Percentiles rank a stretch among this genome's conserved stretches.
These are phyloP conservation scores for Alloscopus bannaensis DNA, from an alignment of 2,888 invertebrate species.

Conservation along the genomic window DNA sequence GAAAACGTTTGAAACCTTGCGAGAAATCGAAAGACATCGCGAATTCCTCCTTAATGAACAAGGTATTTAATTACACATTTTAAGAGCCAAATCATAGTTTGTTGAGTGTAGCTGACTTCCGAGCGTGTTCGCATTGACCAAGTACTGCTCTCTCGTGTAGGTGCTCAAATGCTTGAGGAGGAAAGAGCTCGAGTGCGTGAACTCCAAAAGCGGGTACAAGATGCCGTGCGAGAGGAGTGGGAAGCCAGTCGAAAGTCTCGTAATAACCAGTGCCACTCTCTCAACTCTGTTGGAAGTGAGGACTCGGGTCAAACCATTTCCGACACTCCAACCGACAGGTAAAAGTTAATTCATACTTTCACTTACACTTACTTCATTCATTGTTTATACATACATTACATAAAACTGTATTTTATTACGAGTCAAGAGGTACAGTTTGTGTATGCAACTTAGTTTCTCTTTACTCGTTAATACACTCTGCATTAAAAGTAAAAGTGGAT, in stretches of 20 bases:
- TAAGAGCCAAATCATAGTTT: too few relatives aligned
- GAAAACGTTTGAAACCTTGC: slow-evolving; percentile 89
- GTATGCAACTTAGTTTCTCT: too few relatives aligned
- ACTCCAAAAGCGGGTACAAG: slow-evolving; percentile 89
- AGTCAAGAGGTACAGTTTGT: too few relatives aligned
- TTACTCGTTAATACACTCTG: too few relatives aligned
- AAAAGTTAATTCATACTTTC: slow-evolving; percentile 50
- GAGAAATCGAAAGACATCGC: slow-evolving; percentile 92
- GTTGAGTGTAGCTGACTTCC: slow-evolving; percentile 9
- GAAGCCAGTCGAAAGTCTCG: slow-evolving; percentile 80
- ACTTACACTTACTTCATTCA: slow-evolving; percentile 23
- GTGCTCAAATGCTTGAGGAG: slow-evolving; percentile 93
- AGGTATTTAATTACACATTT: slow-evolving; percentile 79
- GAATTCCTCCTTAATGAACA: slow-evolving; percentile 91
- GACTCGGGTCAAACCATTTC: slow-evolving; percentile 80
- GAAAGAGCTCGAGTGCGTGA: slow-evolving; percentile 91
- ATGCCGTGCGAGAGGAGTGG: slow-evolving; percentile 93
- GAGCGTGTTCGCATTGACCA: not conserved
- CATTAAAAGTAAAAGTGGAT: slow-evolving; percentile 49
- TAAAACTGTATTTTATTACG: too few relatives aligned
- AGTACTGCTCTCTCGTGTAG: slow-evolving; percentile 78
- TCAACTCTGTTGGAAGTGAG: slow-evolving; percentile 81
- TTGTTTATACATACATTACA: too few relatives aligned
- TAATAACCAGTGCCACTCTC: slow-evolving; percentile 78
- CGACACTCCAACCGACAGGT: slow-evolving; percentile 79